These are phyloP conservation scores for Hypotaenidia philippensis DNA, from an alignment of 2,797 vertebrate genomes.

Conservation along the genomic window DNA sequence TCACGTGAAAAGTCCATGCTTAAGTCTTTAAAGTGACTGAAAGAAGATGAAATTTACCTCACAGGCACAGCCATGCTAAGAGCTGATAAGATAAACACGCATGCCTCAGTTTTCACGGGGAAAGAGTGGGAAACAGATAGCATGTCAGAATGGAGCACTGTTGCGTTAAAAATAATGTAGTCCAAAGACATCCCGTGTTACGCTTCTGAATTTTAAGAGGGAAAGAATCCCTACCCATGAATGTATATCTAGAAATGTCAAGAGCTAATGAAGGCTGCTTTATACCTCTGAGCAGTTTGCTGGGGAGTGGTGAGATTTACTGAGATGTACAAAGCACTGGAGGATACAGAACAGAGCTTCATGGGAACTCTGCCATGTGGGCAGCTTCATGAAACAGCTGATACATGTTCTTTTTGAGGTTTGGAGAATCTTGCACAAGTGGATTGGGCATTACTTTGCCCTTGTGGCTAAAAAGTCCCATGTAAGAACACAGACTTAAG, in stretches of 20 bases:
- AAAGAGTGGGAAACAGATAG: not conserved
- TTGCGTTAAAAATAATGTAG: not conserved
- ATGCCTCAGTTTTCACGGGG: not conserved
- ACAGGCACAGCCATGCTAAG: not conserved
- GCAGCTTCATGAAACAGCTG: not conserved
- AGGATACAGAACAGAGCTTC: not conserved
- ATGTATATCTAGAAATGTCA: not conserved
- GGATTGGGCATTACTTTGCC: not conserved
- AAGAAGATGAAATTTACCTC: not conserved
- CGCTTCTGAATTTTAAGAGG: slow-evolving; percentile 5
- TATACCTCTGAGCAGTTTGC: not conserved
- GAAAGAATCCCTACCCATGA: not conserved
- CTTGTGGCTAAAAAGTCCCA: not conserved
- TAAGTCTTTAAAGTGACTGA: not conserved
- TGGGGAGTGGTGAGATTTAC: not conserved
- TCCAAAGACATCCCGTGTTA: not conserved
- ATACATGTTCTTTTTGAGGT: not conserved
- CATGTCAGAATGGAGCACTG: not conserved
- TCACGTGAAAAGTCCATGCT: not conserved
- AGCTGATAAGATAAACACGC: slow-evolving; percentile 12
- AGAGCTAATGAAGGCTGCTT: not conserved
- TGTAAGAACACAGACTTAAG: not conserved
- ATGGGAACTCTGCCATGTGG: not conserved
- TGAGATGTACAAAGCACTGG: not conserved
- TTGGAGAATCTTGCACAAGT: not conserved